Evolutionary conservation across 2,113 vertebrate species (phyloP).

Genomic region (Falco punctatus): DNA sequence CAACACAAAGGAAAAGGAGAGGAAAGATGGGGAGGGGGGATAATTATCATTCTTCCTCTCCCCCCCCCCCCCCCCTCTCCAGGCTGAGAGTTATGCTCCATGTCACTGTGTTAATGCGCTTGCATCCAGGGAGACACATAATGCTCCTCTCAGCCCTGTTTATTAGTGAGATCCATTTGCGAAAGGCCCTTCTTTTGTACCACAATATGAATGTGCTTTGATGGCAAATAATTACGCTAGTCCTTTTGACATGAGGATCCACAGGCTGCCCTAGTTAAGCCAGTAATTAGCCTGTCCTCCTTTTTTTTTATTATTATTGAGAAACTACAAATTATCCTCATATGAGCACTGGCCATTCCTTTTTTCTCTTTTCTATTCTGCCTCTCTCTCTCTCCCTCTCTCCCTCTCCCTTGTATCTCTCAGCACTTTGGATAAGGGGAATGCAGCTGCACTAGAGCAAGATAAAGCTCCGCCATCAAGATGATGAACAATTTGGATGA

Average conservation of each 20-base stretch:
- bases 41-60: slow-evolving; percentile 85
- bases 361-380: slow-evolving; percentile 72
- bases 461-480: slow-evolving; percentile 92
- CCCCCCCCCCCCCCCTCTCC: slow-evolving; percentile 38
- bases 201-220: slow-evolving; percentile 98
- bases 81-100: slow-evolving; percentile 87
- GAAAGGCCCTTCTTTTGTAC: slow-evolving; percentile 91
- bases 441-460: slow-evolving; percentile 91
- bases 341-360: slow-evolving; percentile 88
- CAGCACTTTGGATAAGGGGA: slow-evolving; percentile 86
- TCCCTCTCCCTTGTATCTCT: slow-evolving; percentile 79
- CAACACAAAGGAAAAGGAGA: slow-evolving; percentile 83
- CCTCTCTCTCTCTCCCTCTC: slow-evolving; percentile 63
- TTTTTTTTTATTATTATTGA: slow-evolving; percentile 89
- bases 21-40: slow-evolving; percentile 77
- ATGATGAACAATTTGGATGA: slow-evolving; percentile 95
- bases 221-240: slow-evolving; percentile 98
- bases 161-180: slow-evolving; percentile 96
- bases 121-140: slow-evolving; percentile 86
- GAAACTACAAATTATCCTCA: slow-evolving; percentile 97
- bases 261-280: slow-evolving; percentile 97
- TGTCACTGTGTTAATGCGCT: slow-evolving; percentile 89
- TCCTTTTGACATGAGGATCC: slow-evolving; percentile 99
- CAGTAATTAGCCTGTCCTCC: slow-evolving; percentile 99
- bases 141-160: slow-evolving; percentile 90